Evolutionary conservation across 2,113 vertebrate species (phyloP).

Genomic region (Myocastor coypus): DNA sequence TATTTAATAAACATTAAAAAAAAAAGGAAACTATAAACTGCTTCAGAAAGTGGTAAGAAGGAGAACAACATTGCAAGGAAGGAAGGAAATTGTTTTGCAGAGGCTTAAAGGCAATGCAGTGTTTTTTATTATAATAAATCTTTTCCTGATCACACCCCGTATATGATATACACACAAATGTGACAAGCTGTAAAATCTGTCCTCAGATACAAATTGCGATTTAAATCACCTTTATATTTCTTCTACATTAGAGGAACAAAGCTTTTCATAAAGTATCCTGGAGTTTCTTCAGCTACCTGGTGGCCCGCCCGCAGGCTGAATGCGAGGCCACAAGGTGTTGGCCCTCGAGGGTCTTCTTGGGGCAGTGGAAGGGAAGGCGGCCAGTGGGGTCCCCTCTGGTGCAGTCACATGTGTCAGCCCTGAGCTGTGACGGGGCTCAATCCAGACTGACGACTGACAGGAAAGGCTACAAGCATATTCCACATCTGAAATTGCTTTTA

Average conservation of each 20-base stretch:
- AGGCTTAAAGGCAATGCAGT: not conserved
- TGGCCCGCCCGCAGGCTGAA: not conserved
- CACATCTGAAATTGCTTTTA: not conserved
- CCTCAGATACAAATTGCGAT: conserved; percentile 6
- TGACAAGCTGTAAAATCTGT: not conserved
- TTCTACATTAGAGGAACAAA: not conserved
- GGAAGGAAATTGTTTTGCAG: not conserved
- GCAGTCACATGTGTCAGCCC: not conserved
- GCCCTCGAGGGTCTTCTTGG: not conserved
- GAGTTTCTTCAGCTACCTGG: not conserved
- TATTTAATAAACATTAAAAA: not conserved
- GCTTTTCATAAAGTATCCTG: not conserved
- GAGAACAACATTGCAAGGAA: not conserved
- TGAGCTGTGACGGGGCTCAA: not conserved
- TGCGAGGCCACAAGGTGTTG: not conserved
- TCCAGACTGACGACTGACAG: not conserved
- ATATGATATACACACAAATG: not conserved
- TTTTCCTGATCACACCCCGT: not conserved
- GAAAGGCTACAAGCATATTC: not conserved
- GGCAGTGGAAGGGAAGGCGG: not conserved
- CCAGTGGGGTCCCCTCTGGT: not conserved
- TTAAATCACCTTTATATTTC: not conserved
- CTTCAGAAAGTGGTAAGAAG: not conserved
- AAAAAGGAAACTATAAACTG: not conserved
- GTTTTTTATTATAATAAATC: not conserved